A percentile compares a stretch with the other conserved stretches of the same genome.
Evolutionary conservation across 2,888 invertebrate species (phyloP).

Genomic region (Drosophila emarginata): DNA sequence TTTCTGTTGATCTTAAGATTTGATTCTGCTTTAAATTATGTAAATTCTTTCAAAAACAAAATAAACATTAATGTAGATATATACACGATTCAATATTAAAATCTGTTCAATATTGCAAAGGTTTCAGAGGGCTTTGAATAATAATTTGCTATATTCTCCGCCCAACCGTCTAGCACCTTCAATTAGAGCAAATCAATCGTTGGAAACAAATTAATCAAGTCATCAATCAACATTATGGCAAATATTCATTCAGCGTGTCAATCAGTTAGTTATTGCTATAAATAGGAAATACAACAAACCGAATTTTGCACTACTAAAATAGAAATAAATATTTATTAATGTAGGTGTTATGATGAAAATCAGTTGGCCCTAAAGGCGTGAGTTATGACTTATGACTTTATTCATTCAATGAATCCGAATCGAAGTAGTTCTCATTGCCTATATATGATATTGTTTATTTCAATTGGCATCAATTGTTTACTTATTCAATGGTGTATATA

Average conservation of each 20-base stretch:
- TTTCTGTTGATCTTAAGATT: neutral
- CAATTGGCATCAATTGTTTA: neutral
- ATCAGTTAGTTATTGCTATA: slow-evolving; percentile 35
- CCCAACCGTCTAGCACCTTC: neutral
- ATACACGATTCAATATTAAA: too few relatives aligned
- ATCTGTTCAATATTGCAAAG: neutral
- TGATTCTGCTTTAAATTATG: neutral
- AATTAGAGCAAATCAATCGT: slow-evolving; percentile 1
- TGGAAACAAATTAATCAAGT: slow-evolving; percentile 30
- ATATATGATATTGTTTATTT: neutral
- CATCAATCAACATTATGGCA: slow-evolving; percentile 53
- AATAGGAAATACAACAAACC: slow-evolving; percentile 19
- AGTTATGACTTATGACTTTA: neutral
- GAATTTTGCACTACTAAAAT: slow-evolving; percentile 4
- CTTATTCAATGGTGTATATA: neutral
- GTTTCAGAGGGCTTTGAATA: neutral
- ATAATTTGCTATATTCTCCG: neutral
- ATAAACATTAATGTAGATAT: neutral
- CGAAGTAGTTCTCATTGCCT: neutral
- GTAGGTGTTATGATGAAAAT: slow-evolving; percentile 1
- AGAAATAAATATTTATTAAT: slow-evolving; percentile 4
- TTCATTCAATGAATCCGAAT: neutral
- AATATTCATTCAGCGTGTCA: slow-evolving; percentile 54
- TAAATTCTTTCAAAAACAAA: neutral
- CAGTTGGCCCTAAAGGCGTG: slow-evolving; percentile 7